Evolutionary conservation across 2,113 vertebrate species (phyloP), one percentile per base, ranked within the genome.

Genomic region (Solenodon paradoxus): DNA sequence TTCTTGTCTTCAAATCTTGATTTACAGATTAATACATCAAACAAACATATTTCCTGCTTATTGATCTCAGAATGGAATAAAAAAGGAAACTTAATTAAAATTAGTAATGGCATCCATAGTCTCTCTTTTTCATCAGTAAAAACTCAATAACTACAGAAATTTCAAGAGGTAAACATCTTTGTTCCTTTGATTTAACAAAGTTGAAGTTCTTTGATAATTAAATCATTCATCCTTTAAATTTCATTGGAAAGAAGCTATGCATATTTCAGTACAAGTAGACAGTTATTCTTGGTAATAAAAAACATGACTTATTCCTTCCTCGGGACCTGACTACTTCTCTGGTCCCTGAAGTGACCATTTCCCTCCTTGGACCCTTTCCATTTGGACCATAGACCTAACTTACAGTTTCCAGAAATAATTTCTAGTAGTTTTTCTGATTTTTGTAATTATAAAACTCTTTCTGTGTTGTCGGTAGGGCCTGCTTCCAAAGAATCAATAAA

Each of bases 51-150:
- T 90, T 92, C 30, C 35, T 95, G 42, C 7, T 86, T 22, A 51
- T 82, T 53, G 24, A 15, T 42, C 20, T 93, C 47, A 86, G 35
- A 59, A n/a, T 72, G 55, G 26, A 93, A 80, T 84, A 83, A 77
- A 93, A 6, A 64, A 83, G 26, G 9, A 40, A 90, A 93, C 66
- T 91, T 45, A 88, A 10, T 83, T 88, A 42, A 24, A 80, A 64
- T 79, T 90, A 93, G 77, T 82, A 74, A 63, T 80, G 32, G 12
- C 16, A 94, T 95, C 30, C 55, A 22, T 75, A 13, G 22, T 49
- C 40, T 91, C 94, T 17, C 59, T 42, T 15, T 90, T 95, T 93
- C 81, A 91, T 91, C 30, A 93, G 45, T 86, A 86, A 96, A 96
- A 79, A 9, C 38, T 95, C 68, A 83, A 13, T 68, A 75, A 71